Evolutionary conservation across 2,113 vertebrate genomes (phyloP).

Genomic region (Pycnonotus jocosus): DNA sequence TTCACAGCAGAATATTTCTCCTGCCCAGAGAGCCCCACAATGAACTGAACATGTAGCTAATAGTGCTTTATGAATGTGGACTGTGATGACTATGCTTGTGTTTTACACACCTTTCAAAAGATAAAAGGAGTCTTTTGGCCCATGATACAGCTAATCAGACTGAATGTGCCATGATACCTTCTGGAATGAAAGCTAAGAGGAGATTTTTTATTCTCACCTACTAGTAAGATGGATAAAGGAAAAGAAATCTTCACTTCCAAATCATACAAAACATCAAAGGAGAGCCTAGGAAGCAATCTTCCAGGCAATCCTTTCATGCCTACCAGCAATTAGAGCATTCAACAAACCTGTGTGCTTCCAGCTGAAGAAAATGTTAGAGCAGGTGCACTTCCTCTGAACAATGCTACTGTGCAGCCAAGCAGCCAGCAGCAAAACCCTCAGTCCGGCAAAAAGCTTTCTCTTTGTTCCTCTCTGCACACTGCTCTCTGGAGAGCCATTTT

Average conservation of each 20-base stretch:
- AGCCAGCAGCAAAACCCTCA: neutral
- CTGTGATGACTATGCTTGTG: neutral
- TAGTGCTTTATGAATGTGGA: neutral
- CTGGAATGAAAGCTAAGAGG: slow-evolving; percentile 28
- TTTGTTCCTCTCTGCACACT: neutral
- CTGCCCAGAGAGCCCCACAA: neutral
- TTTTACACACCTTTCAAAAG: slow-evolving; percentile 26
- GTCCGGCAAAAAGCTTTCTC: neutral
- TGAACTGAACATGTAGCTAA: neutral
- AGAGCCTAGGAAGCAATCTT: slow-evolving; percentile 48
- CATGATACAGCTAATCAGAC: neutral
- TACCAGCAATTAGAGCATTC: slow-evolving; percentile 46
- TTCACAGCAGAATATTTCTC: neutral
- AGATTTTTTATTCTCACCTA: slow-evolving; percentile 46
- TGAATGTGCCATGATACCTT: neutral
- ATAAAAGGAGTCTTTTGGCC: slow-evolving; percentile 45
- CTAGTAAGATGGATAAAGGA: slow-evolving; percentile 41
- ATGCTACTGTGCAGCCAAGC: neutral
- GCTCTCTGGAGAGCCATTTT: neutral
- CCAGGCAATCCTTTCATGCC: slow-evolving; percentile 54
- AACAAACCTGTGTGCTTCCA: slow-evolving; percentile 7
- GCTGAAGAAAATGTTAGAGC: neutral
- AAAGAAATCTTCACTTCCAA: slow-evolving; percentile 23
- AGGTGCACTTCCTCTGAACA: neutral
- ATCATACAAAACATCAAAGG: slow-evolving; percentile 19